Evolutionary conservation across 2,113 vertebrate genomes (phyloP).

Genomic region (Pangasianodon gigas): DNA sequence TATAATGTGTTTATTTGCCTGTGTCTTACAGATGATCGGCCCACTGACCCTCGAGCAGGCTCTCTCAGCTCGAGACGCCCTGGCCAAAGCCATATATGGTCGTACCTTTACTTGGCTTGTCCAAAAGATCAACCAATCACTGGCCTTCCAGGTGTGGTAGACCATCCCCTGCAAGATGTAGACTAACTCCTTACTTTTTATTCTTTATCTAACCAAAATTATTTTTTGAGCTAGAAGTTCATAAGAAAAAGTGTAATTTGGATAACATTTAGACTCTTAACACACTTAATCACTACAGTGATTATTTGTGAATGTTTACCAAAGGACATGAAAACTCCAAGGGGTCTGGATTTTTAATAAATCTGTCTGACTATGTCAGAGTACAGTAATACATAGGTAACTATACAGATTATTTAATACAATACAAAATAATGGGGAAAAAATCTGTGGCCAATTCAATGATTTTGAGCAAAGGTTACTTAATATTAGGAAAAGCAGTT

Average conservation of each 20-base stretch:
- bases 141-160: constrained; percentile 84
- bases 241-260: not conserved
- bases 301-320: not conserved
- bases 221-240: not conserved
- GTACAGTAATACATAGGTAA: no score
- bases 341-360: no score
- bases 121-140: constrained; percentile 90
- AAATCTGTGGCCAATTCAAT: no score
- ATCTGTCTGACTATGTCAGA: no score
- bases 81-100: constrained; percentile 90
- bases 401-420: no score
- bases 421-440: no score
- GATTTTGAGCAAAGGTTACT: no score
- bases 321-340: no score
- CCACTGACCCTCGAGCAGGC: constrained; percentile 93
- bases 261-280: not conserved
- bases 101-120: constrained; percentile 95
- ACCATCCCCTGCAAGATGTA: not conserved
- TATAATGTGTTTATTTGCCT: not conserved
- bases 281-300: not conserved
- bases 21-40: constrained; percentile 82
- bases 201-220: not conserved
- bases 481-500: no score
- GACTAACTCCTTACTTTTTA: not conserved
- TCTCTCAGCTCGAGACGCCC: constrained; percentile 83